phyloP scores from a whole-genome alignment of 2,113 vertebrate genomes.

The Zeus faber region DNA sequence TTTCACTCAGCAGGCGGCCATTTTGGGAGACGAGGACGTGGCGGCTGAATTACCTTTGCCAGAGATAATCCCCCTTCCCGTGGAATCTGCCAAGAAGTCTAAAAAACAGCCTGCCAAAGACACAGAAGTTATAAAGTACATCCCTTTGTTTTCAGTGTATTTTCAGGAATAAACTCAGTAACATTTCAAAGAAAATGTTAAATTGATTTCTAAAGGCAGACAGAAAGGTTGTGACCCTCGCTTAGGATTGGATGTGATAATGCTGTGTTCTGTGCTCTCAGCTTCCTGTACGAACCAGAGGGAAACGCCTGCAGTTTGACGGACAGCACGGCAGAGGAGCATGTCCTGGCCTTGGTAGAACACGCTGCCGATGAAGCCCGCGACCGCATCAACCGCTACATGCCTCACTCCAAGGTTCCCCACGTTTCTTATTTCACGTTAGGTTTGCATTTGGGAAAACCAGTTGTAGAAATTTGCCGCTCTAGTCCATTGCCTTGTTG shows the following conservation, averaged over 20 bases:
- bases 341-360: slow-evolving; percentile 93
- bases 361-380: slow-evolving; percentile 95
- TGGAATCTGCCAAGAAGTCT: slow-evolving; percentile 92
- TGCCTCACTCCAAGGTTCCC: slow-evolving; percentile 89
- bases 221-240: too few species aligned
- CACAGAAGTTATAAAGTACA: slow-evolving; percentile 90
- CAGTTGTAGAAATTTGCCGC: not conserved
- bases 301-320: slow-evolving; percentile 95
- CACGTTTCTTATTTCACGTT: too few species aligned
- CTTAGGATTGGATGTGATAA: not conserved
- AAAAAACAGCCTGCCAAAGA: slow-evolving; percentile 92
- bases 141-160: too few species aligned
- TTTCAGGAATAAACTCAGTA: too few species aligned
- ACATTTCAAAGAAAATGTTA: too few species aligned
- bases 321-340: slow-evolving; percentile 96
- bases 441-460: not conserved
- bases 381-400: slow-evolving; percentile 88
- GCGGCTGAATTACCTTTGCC: slow-evolving; percentile 83
- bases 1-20: slow-evolving; percentile 97
- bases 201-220: too few species aligned
- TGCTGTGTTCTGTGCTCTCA: slow-evolving; percentile 38
- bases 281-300: slow-evolving; percentile 92
- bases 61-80: slow-evolving; percentile 84
- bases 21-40: slow-evolving; percentile 91
- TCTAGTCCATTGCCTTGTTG: not conserved